Percentiles rank a stretch among this genome's conserved stretches.
Conservation (phyloP, 2,113 vertebrate genomes). For the Coryphaenoides rupestris region DNA sequence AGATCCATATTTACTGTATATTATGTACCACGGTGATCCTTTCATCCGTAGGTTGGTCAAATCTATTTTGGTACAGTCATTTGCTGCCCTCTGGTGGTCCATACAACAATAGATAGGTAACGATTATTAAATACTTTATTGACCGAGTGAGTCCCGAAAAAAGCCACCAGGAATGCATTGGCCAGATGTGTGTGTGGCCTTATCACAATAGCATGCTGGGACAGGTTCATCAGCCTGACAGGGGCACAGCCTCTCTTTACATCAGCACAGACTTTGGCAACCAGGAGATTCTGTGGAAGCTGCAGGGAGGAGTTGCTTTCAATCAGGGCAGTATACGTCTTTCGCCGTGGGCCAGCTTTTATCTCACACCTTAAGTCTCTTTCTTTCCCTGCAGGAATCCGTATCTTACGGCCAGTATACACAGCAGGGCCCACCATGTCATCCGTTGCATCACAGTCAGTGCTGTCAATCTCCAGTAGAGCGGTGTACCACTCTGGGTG, state of each 20-base stretch:
- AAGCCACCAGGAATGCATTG: too few species aligned
- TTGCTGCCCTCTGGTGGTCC: too few species aligned
- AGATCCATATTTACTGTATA: too few species aligned
- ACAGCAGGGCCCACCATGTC: constrained; percentile 15
- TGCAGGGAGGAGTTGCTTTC: not conserved
- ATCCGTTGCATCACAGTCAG: constrained; percentile 1
- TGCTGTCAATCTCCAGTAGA: constrained; percentile 3
- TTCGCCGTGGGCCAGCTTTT: not conserved
- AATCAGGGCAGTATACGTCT: constrained; percentile 11
- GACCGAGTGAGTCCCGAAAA: too few species aligned
- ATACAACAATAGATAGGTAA: too few species aligned
- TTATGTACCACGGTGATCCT: too few species aligned
- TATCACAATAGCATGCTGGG: constrained; percentile 2
- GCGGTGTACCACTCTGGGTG: constrained; percentile 20
- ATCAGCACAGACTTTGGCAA: constrained; percentile 4
- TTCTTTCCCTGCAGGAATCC: constrained; percentile 6
- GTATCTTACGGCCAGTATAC: constrained; percentile 8
- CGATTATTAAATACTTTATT: too few species aligned
- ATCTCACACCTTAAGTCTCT: constrained; percentile 5
- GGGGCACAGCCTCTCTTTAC: constrained; percentile 16
- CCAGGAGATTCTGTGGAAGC: constrained; percentile 1
- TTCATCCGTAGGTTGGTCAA: too few species aligned
- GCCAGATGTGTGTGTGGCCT: constrained; percentile 13
- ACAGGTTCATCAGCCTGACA: constrained; percentile 24
- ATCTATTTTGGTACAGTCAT: too few species aligned